Conservation (phyloP, 2,797 vertebrate genomes). For the Catamblyrhynchus diadema region DNA sequence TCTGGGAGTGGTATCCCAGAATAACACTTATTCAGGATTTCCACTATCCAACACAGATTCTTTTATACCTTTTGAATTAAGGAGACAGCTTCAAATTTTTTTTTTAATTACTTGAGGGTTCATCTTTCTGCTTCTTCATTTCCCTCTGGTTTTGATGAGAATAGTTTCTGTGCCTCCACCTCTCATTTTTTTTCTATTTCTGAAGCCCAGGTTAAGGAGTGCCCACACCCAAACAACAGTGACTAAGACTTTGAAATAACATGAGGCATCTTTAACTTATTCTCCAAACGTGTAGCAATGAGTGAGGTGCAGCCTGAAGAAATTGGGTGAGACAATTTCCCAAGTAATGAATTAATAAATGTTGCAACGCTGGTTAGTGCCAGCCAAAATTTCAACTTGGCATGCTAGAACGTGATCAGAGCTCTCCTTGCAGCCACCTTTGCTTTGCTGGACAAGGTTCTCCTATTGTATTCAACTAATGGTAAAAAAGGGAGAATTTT, state of each 20-base stretch:
- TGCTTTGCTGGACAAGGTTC: background rate
- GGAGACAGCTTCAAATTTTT: background rate
- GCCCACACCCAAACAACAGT: slow-evolving; percentile 54
- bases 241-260: slow-evolving; percentile 62
- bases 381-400: slow-evolving; percentile 45
- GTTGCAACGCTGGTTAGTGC: slow-evolving; percentile 18
- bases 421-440: slow-evolving; percentile 9
- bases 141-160: background rate
- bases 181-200: slow-evolving; percentile 56
- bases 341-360: slow-evolving; percentile 68
- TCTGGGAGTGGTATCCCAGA: background rate
- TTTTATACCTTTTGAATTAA: background rate
- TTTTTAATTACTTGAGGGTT: background rate
- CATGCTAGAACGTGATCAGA: slow-evolving; percentile 59
- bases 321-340: slow-evolving; percentile 69
- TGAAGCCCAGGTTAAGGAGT: slow-evolving; percentile 15
- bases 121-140: slow-evolving; percentile 17
- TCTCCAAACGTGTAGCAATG: slow-evolving; percentile 60
- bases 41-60: background rate
- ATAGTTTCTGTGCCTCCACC: slow-evolving; percentile 1
- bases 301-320: slow-evolving; percentile 66
- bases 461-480: background rate
- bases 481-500: background rate
- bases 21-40: background rate
- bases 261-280: slow-evolving; percentile 49